Evolutionary conservation across 2,797 vertebrate species (phyloP).

Genomic region (Brachymystax lenok): DNA sequence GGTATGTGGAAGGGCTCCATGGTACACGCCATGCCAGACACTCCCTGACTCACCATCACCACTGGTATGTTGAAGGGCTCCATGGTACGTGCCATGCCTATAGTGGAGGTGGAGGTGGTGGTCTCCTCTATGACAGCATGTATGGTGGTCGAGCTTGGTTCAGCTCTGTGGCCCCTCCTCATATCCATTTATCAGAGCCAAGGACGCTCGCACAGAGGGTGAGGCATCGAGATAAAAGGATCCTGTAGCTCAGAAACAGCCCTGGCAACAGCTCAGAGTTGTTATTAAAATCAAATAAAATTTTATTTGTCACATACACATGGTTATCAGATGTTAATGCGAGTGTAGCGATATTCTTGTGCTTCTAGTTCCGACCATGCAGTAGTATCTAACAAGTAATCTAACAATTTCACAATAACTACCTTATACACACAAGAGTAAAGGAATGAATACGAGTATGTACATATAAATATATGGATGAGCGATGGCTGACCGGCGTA

Average conservation of each 20-base stretch:
- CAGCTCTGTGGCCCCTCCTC: conserved; percentile 54
- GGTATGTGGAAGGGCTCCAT: conserved; percentile 78
- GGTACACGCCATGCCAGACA: conserved; percentile 69
- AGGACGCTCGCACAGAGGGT: conserved; percentile 74
- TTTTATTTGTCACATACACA: too few relatives aligned
- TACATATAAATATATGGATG: too few relatives aligned
- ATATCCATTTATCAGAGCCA: conserved; percentile 74
- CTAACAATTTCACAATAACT: too few relatives aligned
- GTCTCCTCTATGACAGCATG: conserved; percentile 79
- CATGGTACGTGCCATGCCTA: conserved; percentile 75
- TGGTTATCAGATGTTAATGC: too few relatives aligned
- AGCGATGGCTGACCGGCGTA: too few relatives aligned
- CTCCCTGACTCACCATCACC: too few relatives aligned
- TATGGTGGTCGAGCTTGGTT: conserved; percentile 58
- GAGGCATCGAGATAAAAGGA: conserved; percentile 76
- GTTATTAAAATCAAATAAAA: conserved; percentile 63
- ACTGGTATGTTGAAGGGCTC: conserved; percentile 66
- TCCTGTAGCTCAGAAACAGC: conserved; percentile 73
- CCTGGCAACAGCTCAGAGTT: conserved; percentile 71
- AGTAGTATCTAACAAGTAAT: too few relatives aligned
- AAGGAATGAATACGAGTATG: too few relatives aligned
- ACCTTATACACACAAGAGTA: too few relatives aligned
- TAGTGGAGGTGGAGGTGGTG: conserved; percentile 79
- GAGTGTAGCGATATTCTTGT: too few relatives aligned
- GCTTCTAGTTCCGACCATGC: too few relatives aligned